A percentile compares a stretch with the other conserved stretches of the same genome.
Evolutionary conservation across 2,113 vertebrate species (phyloP).

Genomic region (Muscicapa adusta): DNA sequence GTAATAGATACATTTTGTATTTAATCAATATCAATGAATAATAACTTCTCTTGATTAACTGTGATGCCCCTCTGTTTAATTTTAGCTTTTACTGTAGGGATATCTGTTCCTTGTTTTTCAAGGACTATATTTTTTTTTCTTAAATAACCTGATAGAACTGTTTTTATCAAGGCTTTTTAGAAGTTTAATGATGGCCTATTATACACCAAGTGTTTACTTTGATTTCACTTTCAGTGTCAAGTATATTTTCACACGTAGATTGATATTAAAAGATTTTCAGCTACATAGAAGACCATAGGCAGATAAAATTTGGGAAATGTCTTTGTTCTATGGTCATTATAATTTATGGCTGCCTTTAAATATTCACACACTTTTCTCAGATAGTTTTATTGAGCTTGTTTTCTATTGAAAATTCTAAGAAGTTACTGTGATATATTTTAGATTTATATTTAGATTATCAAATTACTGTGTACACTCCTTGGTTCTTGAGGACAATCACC

Average conservation of each 20-base stretch:
- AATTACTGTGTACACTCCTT: fast-evolving
- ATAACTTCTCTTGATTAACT: constrained; percentile 33
- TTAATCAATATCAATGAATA: constrained; percentile 54
- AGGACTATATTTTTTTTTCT: background rate
- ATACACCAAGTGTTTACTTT: background rate
- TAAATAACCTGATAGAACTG: background rate
- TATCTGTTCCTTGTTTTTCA: background rate
- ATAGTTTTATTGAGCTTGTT: background rate
- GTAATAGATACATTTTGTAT: background rate
- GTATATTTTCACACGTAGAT: background rate
- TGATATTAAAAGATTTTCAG: background rate
- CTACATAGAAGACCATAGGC: background rate
- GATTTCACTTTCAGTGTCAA: background rate
- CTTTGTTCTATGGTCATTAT: background rate
- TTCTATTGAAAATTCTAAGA: background rate
- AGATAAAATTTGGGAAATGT: background rate
- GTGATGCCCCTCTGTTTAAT: background rate
- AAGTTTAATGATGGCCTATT: background rate
- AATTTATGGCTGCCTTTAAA: background rate
- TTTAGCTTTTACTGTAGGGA: background rate
- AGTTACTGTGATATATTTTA: background rate
- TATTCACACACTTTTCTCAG: background rate
- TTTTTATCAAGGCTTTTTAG: background rate
- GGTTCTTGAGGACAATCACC: background rate
- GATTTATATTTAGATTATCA: no score